Evolutionary conservation across 2,888 invertebrate species (phyloP), one percentile per base, ranked within the genome.

Genomic region (Netelia virgata): DNA sequence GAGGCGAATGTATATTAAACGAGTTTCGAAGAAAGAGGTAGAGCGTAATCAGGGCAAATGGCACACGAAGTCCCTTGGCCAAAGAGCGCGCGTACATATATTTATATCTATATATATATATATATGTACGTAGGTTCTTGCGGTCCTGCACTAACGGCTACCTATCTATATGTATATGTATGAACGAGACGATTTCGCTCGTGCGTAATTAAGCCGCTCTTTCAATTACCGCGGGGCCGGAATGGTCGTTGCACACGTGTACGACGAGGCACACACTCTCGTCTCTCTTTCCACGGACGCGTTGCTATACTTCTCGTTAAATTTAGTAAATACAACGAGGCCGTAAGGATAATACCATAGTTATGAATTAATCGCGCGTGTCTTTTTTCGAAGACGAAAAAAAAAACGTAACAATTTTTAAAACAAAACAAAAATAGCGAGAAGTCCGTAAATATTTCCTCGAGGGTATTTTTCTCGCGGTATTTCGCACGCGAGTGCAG

Each of bases 161-260:
- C n/a, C n/a, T 16, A 20, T 59, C 41, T 28, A 69, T 69, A 41
- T 50, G 55, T 66, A 64, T 66, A 64, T 43, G 57, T 78, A 55
- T 83, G 43, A 68, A 66, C 57, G 41, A 53, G 88, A 90, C 85
- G 83, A 90, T 90, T 90, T 90, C 87, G 88, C 87, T 87, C 88
- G 88, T 87, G 88, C 80, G 91, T 90, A 90, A 91, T 91, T 90
- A 91, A 90, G 87, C 88, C 87, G 88, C 89, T 90, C 89, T 89
- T 89, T 91, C 89, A 91, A 91, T 91, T 90, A 89, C 89, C 87
- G 87, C 83, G 86, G 84, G 75, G 73, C 78, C 84, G 82, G 88
- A 90, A 90, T 89, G 87, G 88, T 89, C 89, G 88, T 89, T 90
- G 88, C 88, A 89, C 79, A 76, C 72, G 86, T 76, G 81, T 75